A percentile compares a stretch with the other conserved stretches of the same genome.
These are phyloP conservation scores for Amphiprion ocellaris DNA, from an alignment of 2,113 vertebrate species.

Conservation along the genomic window DNA sequence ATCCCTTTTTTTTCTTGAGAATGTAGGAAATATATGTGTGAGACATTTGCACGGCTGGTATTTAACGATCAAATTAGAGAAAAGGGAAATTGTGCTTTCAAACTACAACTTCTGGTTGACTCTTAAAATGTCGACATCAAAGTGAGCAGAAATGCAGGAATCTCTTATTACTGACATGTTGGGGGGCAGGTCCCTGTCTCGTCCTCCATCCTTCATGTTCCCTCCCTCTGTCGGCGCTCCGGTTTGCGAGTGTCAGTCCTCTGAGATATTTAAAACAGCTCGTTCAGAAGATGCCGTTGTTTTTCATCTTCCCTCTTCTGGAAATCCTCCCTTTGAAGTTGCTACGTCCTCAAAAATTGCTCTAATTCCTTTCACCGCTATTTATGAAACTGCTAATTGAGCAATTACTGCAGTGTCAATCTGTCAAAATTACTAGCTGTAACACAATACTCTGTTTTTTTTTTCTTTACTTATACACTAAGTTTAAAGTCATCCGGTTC, in stretches of 20 bases:
- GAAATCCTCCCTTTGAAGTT: slow-evolving; percentile 58
- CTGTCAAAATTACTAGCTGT: slow-evolving; percentile 43
- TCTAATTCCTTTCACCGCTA: slow-evolving; percentile 50
- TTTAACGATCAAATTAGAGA: slow-evolving; percentile 16
- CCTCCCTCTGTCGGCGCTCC: slow-evolving; percentile 1
- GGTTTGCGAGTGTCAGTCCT: slow-evolving; percentile 26
- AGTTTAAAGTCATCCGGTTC: slow-evolving; percentile 27
- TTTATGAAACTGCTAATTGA: slow-evolving; percentile 68
- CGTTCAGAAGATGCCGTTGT: slow-evolving; percentile 7
- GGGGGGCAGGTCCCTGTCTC: neutral
- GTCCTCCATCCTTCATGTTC: slow-evolving; percentile 4
- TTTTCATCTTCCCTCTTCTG: slow-evolving; percentile 45
- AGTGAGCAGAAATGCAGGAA: slow-evolving; percentile 12
- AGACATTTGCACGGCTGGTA: neutral
- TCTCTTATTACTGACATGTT: too few relatives aligned
- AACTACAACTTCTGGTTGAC: slow-evolving; percentile 7
- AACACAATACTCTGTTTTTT: slow-evolving; percentile 2
- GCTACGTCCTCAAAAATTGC: slow-evolving; percentile 48
- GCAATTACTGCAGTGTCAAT: slow-evolving; percentile 53
- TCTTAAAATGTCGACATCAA: slow-evolving; percentile 32
- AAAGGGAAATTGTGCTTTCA: slow-evolving; percentile 13
- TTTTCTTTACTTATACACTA: too few relatives aligned
- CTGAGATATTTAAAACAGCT: slow-evolving; percentile 46
- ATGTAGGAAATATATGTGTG: neutral
- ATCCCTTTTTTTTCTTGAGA: neutral